Evolutionary conservation across 2,797 vertebrate genomes (phyloP).

Genomic region (Australoheros facetus): DNA sequence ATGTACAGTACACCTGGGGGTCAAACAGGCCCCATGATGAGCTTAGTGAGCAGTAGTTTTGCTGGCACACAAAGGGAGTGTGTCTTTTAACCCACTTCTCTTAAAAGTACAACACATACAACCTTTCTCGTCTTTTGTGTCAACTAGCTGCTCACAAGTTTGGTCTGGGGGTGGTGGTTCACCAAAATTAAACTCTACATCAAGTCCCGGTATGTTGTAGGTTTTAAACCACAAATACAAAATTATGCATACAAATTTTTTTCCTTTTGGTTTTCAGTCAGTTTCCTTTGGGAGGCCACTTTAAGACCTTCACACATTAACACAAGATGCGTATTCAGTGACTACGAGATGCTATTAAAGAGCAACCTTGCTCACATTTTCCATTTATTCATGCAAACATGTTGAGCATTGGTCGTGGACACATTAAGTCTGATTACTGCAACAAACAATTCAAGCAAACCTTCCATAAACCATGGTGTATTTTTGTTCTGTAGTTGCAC

Average conservation of each 20-base stretch:
- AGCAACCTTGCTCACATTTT: not conserved
- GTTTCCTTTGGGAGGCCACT: not conserved
- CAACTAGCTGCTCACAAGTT: not conserved
- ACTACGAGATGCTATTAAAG: not conserved
- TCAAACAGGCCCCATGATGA: not conserved
- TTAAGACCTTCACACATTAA: not conserved
- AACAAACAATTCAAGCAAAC: not conserved
- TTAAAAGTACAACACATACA: not conserved
- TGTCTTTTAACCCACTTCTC: not conserved
- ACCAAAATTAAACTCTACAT: not conserved
- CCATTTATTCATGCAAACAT: not conserved
- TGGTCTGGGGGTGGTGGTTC: not conserved
- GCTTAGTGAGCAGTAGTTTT: not conserved
- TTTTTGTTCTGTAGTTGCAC: not conserved
- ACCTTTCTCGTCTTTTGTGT: not conserved
- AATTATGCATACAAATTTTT: not conserved
- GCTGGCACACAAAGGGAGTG: not conserved
- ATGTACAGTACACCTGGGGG: not conserved
- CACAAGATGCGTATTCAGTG: not conserved
- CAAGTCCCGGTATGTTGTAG: not conserved
- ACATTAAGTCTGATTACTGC: rapidly evolving
- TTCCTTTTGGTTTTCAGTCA: not conserved
- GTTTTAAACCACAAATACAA: not conserved
- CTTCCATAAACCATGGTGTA: rapidly evolving
- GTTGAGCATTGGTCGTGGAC: not conserved